phyloP scores from a whole-genome alignment of 2,113 vertebrate genomes.

The Hemichromis elongatus region DNA sequence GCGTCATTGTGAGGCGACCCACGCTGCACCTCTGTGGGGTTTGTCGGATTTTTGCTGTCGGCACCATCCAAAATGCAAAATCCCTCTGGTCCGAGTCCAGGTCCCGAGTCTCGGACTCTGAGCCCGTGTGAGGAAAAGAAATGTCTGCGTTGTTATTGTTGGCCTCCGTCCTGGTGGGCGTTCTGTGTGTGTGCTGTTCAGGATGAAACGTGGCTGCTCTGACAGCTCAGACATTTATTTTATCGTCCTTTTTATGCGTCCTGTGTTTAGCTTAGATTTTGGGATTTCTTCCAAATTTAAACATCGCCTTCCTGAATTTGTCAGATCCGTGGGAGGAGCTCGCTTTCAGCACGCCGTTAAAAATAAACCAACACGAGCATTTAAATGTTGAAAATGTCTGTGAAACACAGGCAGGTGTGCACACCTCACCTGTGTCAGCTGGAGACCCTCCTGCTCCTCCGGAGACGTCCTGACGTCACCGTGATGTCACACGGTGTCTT shows the following conservation, averaged over 20 bases:
- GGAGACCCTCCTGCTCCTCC: neutral
- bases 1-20: neutral
- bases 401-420: neutral
- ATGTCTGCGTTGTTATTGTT: slow-evolving; percentile 10
- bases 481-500: neutral
- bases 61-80: neutral
- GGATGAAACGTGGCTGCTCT: neutral
- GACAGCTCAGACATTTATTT: neutral
- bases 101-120: neutral
- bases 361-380: neutral
- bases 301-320: accelerated
- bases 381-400: neutral
- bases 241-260: accelerated
- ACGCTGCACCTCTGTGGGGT: neutral
- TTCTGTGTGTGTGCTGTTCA: accelerated
- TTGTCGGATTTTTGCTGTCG: neutral
- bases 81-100: neutral
- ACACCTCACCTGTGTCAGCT: neutral
- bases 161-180: neutral
- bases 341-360: accelerated
- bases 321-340: neutral
- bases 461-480: no score
- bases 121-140: neutral
- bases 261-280: neutral
- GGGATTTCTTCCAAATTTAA: neutral